Evolutionary conservation across 2,888 invertebrate species (phyloP), one percentile per base, ranked within the genome.

Genomic region (Luffia ferchaultella): DNA sequence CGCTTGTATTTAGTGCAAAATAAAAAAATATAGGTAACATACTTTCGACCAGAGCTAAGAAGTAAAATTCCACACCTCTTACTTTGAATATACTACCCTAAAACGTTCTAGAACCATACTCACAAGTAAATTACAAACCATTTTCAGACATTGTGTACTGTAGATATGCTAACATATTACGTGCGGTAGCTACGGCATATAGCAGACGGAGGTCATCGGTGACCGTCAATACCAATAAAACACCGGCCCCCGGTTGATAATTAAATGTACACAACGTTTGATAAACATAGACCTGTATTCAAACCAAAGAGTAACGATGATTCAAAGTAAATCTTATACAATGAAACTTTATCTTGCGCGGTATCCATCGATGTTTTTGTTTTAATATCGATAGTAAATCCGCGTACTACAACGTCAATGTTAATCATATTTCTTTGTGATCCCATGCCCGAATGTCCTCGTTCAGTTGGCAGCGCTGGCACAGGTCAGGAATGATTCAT

Each of bases 191-290:
- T 7, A 30, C 3, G 30, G 12, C 30, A 30, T 7, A 12, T 12
- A 12, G 30, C 30, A n/a, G n/a, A n/a, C n/a, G 3, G 30, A 30
- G 30, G 30, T 30, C 30, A 12, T 55, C 58, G 60, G 60, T 58
- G 60, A 60, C n/a, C 66, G 65, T 66, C 65, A 65, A 55, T 56
- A 55, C 54, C 53, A 67, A 70, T 75, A 75, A 71, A 68, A 65
- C 63, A 63, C 62, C 59, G 59, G 58, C 52, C 52, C 60, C 56
- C 57, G 55, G 61, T 60, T 64, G 71, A 74, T 75, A 76, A 74
- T 68, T 68, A 68, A 65, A 65, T 70, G 71, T 73, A 73, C 73
- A 76, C 67, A 74, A 7, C 30, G 30, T 30, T 30, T 30, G 30
- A 7, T 30, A 30, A 30, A 30, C 30, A 30, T 12, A 30, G 30